Evolutionary conservation across 2,888 invertebrate species (phyloP), one percentile per base, ranked within the genome.

Genomic region (Reticulitermes lucifugus): DNA sequence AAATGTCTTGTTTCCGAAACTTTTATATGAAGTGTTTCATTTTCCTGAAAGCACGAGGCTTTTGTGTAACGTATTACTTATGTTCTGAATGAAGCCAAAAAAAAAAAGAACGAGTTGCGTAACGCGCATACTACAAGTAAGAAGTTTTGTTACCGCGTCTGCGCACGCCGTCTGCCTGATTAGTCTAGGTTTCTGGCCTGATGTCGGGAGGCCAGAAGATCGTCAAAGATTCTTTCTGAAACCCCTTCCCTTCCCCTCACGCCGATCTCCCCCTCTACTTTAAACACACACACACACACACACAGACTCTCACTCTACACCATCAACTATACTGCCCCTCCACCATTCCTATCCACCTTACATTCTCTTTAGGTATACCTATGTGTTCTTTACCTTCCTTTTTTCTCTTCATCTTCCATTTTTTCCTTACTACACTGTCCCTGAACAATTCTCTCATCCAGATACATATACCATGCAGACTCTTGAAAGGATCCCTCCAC

Each of bases 201-300:
- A 51, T 79, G 81, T 81, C 81, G 81, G 55, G 81, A 81, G 80
- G 60, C 55, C 80, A 41, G 35, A 60, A 60, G 60, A 80, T 59
- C 35, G 80, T 80, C 80, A 80, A 81, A 81, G 81, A 81, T 81
- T 60, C 81, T 81, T 81, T 81, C 84, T 84, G 65, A 83, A 83
- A 79, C 79, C 79, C 79, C 60, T 55, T 70, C 60, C 41, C 79
- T 29, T 75, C 84, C 77, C 79, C 22, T 43, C 77, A 22, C 75
- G 14, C 55, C 77, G 55, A n/a, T 51, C 46, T n/a, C 25, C 79
- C 79, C 79, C 84, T 46, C 70, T 41, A 65, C 25, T 65, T 9
- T 25, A 41, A 73, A 73, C 29, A 73, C 73, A 73, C 73, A 35
- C 25, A 73, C 73, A 35, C 25, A 73, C 73, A 73, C 29, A 29